These are phyloP conservation scores for Amblyopsis rosae DNA, from an alignment of 2,113 vertebrate genomes.

Conservation along the genomic window DNA sequence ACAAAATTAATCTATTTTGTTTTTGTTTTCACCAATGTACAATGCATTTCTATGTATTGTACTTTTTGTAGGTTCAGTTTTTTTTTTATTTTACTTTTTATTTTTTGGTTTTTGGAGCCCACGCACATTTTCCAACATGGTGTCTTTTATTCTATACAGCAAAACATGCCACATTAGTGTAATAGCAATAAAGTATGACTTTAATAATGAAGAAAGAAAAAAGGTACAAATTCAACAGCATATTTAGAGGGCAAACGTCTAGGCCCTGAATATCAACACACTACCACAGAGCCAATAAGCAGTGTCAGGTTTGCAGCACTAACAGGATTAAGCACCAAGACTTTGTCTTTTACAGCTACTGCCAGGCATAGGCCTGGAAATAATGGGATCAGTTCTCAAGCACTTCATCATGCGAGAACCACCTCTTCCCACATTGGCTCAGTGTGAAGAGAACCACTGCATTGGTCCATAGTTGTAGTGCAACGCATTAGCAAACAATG, in stretches of 20 bases:
- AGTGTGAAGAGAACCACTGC: slow-evolving; percentile 37
- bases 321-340: slow-evolving; percentile 80
- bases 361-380: slow-evolving; percentile 72
- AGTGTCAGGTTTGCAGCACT: slow-evolving; percentile 74
- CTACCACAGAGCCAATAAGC: slow-evolving; percentile 68
- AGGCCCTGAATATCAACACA: slow-evolving; percentile 71
- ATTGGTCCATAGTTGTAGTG: slow-evolving; percentile 27
- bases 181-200: slow-evolving; percentile 7
- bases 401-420: slow-evolving; percentile 75
- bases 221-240: slow-evolving; percentile 45
- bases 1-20: neutral
- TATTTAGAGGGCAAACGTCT: slow-evolving; percentile 72
- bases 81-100: neutral
- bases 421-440: slow-evolving; percentile 65
- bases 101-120: neutral
- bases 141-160: slow-evolving; percentile 30
- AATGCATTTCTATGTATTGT: neutral
- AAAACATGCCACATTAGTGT: slow-evolving; percentile 29
- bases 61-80: neutral
- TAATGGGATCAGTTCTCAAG: slow-evolving; percentile 77
- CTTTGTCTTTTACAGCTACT: slow-evolving; percentile 77
- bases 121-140: neutral
- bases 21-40: neutral
- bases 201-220: slow-evolving; percentile 27
- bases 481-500: slow-evolving; percentile 40